These are phyloP conservation scores for Tenualosa thibaudeaui DNA, from an alignment of 2,797 vertebrate genomes.

Conservation along the genomic window DNA sequence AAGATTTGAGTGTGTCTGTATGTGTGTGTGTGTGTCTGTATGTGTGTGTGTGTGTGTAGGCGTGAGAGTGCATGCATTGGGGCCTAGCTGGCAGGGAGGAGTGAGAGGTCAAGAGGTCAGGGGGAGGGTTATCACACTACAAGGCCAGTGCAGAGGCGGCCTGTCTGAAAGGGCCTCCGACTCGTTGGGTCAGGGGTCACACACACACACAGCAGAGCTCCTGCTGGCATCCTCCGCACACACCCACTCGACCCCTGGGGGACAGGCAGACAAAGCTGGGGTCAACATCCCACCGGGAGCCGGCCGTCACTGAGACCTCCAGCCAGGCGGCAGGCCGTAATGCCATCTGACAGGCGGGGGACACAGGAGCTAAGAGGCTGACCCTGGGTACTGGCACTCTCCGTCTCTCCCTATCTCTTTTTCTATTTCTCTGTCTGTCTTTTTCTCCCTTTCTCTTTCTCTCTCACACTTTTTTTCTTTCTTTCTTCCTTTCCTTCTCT, in stretches of 20 bases:
- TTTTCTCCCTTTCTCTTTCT: background rate
- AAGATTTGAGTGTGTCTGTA: background rate
- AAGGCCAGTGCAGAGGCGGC: constrained; percentile 35
- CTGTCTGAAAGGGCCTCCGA: constrained; percentile 24
- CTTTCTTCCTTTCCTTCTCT: background rate
- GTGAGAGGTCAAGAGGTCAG: constrained; percentile 25
- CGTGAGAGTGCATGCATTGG: background rate
- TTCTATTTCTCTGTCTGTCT: background rate
- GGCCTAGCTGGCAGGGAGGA: constrained; percentile 8
- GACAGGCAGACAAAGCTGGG: constrained; percentile 63
- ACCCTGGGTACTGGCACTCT: background rate
- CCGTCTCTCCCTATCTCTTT: background rate
- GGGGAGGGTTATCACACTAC: constrained; percentile 51
- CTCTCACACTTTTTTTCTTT: background rate
- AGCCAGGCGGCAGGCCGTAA: constrained; percentile 59
- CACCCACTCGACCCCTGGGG: constrained; percentile 73
- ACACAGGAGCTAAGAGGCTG: constrained; percentile 61
- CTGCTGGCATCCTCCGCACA: constrained; percentile 43
- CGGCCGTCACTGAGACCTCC: constrained; percentile 60
- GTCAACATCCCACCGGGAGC: constrained; percentile 64
- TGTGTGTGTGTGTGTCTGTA: background rate
- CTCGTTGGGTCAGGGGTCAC: constrained; percentile 32
- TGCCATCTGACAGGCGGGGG: constrained; percentile 66
- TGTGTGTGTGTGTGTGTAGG: background rate
- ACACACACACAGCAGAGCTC: constrained; percentile 29